Conservation (phyloP, 2,113 vertebrate species). For the Addax nasomaculatus region DNA sequence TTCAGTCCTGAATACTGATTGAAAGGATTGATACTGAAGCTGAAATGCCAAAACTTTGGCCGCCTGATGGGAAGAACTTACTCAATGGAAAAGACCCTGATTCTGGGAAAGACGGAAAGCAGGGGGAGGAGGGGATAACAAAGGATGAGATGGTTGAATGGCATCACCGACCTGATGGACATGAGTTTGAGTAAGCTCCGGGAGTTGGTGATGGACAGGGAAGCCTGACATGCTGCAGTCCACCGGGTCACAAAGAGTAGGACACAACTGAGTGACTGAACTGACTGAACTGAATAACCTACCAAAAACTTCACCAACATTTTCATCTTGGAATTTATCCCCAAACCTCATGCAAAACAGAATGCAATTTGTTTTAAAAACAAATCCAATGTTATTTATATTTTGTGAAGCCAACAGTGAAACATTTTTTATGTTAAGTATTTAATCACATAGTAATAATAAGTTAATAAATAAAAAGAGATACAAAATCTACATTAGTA, state of each 20-base stretch:
- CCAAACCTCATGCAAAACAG: background rate
- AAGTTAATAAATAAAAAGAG: background rate
- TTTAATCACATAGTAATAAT: background rate
- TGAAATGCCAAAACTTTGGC: background rate
- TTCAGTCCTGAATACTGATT: background rate
- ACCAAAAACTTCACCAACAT: background rate
- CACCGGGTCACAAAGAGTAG: accelerated
- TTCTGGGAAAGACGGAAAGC: background rate
- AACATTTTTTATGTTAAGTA: background rate
- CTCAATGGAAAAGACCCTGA: background rate
- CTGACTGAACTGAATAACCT: background rate
- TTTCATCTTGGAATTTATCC: background rate
- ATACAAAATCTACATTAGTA: background rate
- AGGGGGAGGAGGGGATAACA: background rate
- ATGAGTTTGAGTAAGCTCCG: background rate
- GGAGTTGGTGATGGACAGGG: background rate
- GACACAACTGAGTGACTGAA: background rate
- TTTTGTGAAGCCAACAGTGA: background rate
- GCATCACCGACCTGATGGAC: background rate
- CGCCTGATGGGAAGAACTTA: background rate
- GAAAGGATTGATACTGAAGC: background rate
- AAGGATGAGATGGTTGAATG: background rate
- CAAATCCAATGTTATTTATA: background rate
- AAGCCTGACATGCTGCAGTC: background rate
- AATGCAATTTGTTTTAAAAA: background rate